Base-by-base conservation (phyloP, 1,140 invertebrate genomes). In the Neodiprion lecontei region DNA sequence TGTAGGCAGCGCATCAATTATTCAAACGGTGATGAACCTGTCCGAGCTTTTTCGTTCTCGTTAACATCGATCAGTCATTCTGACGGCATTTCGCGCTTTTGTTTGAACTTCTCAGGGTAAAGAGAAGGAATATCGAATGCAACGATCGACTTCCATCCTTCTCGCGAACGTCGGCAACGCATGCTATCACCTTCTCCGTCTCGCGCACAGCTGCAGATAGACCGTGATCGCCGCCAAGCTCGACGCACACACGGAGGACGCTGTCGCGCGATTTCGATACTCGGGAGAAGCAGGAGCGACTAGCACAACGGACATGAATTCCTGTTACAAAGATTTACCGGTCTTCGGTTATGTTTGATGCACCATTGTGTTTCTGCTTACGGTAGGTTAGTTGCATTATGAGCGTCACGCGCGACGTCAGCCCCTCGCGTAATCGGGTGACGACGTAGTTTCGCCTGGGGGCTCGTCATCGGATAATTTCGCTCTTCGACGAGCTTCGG, bases 311-410 rank as follows among this genome's bases (percentile, higher is more conserved):
- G 68, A 79, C 81, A 82, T 88, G 83, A 17, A 75, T 28, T 80
- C 86, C 87, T 81, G 49, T 69, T 81, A 78, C 73, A 81, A 84
- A 84, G 86, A 88, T 88, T 88, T 88, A 88, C 85, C 84, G 82
- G 82, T 81, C 86, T 87, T 82, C 85, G 86, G 85, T 88, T 88
- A 88, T 87, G 86, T 86, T 85, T 82, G 86, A 88, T 88, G 87
- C 86, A 87, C 86, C 83, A 86, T 86, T 82, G 79, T 86, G 78
- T 82, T 80, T 81, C 81, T 81, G 82, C 87, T 88, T 87, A 84
- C 81, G 83, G 84, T 87, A 87, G 86, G 86, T 87, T 87, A 87
- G 85, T 87, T 88, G 86, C 87, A 87, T 88, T 81, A 73, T 17
- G 47, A 74, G 73, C 78, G 78, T 77, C 76, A 80, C 50, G 77